Percentiles rank a stretch among this genome's conserved stretches.
phyloP scores from a whole-genome alignment of 2,797 vertebrate species.

The Phataginus tetradactyla region DNA sequence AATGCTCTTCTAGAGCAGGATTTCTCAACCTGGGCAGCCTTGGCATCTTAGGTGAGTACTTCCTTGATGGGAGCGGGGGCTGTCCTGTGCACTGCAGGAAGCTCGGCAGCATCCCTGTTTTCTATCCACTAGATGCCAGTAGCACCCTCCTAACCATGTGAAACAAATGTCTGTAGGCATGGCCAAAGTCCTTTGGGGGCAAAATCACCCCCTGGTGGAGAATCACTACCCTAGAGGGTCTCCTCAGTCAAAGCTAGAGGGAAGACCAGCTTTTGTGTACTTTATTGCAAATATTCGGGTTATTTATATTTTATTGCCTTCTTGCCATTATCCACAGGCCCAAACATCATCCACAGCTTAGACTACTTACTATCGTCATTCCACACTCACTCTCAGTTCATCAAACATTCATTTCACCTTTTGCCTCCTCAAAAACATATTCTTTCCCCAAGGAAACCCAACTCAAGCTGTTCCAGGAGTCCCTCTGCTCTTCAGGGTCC shows the following conservation, averaged over 20 bases:
- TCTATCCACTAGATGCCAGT: not conserved
- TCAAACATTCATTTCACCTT: conserved; percentile 30
- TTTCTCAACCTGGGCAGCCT: not conserved
- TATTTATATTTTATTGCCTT: not conserved
- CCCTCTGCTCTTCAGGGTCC: not conserved
- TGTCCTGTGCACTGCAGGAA: not conserved
- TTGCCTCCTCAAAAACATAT: not conserved
- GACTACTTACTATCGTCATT: not conserved
- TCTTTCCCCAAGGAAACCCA: not conserved
- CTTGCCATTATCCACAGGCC: not conserved
- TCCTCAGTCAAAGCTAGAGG: not conserved
- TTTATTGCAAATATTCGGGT: not conserved
- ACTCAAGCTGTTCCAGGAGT: not conserved
- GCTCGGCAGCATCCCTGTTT: not conserved
- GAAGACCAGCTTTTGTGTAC: not conserved
- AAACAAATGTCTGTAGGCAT: not conserved
- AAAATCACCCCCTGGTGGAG: not conserved
- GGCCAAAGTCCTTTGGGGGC: not conserved
- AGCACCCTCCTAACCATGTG: not conserved
- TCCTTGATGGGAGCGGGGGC: not conserved
- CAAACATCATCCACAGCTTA: not conserved
- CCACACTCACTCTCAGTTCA: not conserved
- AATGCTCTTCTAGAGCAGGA: not conserved
- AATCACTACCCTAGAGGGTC: not conserved
- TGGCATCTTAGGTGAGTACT: not conserved